These are phyloP conservation scores for Triplophysa dalaica DNA, from an alignment of 2,113 vertebrate species.

Conservation along the genomic window DNA sequence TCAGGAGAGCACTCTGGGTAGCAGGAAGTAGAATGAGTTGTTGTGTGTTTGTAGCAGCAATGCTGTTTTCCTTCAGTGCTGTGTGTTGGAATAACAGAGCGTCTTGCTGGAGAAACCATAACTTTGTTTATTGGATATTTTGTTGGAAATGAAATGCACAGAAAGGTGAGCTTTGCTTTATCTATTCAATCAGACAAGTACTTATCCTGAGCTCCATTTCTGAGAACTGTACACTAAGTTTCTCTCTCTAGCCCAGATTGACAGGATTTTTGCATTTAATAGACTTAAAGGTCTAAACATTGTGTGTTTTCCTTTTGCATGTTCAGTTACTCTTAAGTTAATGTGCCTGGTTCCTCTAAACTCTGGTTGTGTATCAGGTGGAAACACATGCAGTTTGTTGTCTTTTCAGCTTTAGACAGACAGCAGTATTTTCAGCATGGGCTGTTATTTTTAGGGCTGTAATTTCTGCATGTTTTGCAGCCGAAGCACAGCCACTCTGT, in stretches of 20 bases:
- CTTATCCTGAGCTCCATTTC: no score
- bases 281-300: no score
- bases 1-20: constrained; percentile 32
- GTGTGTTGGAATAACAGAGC: constrained; percentile 35
- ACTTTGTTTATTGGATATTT: constrained; percentile 52
- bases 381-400: background rate
- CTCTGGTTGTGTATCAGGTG: no score
- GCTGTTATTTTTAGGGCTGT: constrained; percentile 26
- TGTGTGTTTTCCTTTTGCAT: no score
- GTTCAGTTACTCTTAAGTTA: no score
- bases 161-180: constrained; percentile 64
- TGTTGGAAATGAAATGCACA: constrained; percentile 53
- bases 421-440: constrained; percentile 18
- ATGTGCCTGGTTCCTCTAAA: no score
- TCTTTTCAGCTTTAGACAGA: background rate
- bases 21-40: constrained; percentile 35
- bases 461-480: constrained; percentile 15
- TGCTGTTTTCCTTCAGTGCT: constrained; percentile 35
- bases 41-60: constrained; percentile 29
- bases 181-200: background rate
- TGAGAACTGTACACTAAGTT: no score
- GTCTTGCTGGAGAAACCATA: constrained; percentile 48
- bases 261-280: no score
- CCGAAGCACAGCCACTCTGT: background rate
- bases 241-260: no score